Evolutionary conservation across 1,140 invertebrate species (phyloP).

Genomic region (Drosophila leontia): DNA sequence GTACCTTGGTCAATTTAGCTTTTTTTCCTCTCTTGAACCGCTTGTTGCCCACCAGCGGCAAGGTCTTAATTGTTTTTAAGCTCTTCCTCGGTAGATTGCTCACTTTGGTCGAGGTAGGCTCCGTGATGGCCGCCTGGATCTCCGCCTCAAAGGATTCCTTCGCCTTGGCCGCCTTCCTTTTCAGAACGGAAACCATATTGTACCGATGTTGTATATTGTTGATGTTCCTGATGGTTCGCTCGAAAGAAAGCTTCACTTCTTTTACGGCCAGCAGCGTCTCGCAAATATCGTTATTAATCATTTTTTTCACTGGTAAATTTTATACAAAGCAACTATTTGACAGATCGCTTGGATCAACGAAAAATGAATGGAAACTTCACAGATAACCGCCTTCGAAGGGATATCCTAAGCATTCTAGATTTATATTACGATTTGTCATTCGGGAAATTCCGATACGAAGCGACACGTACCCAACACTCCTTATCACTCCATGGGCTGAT

Average conservation of each 20-base stretch:
- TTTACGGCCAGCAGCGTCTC: slow-evolving; percentile 48
- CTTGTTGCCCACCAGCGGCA: background rate
- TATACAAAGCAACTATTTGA: background rate
- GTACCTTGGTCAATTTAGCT: background rate
- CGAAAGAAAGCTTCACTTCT: slow-evolving; percentile 45
- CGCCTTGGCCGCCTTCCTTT: background rate
- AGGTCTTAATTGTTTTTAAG: slow-evolving; percentile 3
- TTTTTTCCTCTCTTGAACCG: background rate
- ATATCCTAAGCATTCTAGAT: background rate
- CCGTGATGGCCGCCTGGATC: slow-evolving; percentile 57
- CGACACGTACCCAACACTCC: background rate
- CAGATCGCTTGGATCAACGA: background rate
- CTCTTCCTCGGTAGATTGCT: background rate
- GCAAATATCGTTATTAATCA: slow-evolving; percentile 24
- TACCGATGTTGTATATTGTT: slow-evolving; percentile 48
- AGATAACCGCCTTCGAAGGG: background rate
- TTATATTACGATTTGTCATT: slow-evolving; percentile 10
- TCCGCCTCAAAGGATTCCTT: slow-evolving; percentile 44
- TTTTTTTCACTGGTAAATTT: slow-evolving; percentile 57
- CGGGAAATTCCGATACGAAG: slow-evolving; percentile 45
- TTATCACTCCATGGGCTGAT: slow-evolving; percentile 22
- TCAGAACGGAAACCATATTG: slow-evolving; percentile 22
- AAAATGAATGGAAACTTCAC: background rate
- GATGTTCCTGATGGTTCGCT: slow-evolving; percentile 36
- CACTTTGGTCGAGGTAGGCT: slow-evolving; percentile 10